phyloP scores from a whole-genome alignment of 2,888 invertebrate genomes.

The Callyntrura guangdongensis region DNA sequence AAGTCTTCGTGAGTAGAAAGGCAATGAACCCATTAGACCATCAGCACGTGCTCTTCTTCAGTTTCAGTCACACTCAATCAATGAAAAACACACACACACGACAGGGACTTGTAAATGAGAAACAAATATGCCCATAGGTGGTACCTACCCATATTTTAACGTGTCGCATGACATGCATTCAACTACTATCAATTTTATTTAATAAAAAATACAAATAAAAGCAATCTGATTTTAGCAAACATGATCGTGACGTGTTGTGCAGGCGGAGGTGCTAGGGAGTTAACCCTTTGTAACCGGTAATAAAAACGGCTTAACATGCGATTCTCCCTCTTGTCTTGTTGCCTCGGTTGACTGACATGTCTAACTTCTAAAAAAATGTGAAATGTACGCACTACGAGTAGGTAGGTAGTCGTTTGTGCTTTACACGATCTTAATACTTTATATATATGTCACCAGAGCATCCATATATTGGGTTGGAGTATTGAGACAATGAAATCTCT shows the following conservation, averaged over 20 bases:
- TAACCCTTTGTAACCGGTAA: conserved; percentile 15
- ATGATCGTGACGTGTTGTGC: conserved; percentile 14
- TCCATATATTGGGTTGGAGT: neutral
- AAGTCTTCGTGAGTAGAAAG: conserved; percentile 56
- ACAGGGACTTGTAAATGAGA: neutral
- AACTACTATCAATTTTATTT: conserved; percentile 52
- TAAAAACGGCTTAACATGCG: conserved; percentile 27
- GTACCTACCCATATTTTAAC: neutral
- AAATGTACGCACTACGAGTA: too few species aligned
- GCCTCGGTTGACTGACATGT: conserved; percentile 35
- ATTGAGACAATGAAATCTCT: conserved; percentile 45
- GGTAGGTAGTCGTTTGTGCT: neutral
- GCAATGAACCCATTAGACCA: conserved; percentile 56
- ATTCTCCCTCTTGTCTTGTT: neutral
- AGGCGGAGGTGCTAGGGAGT: conserved; percentile 34
- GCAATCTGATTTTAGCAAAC: conserved; percentile 35
- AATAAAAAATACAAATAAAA: conserved; percentile 23
- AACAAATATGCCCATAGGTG: too few species aligned
- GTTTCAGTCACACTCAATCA: conserved; percentile 24
- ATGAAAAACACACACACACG: neutral
- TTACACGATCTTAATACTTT: neutral
- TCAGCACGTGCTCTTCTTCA: conserved; percentile 56
- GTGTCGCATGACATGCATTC: conserved; percentile 34
- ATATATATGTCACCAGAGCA: conserved; percentile 73
- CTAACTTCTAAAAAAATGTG: conserved; percentile 34